Evolutionary conservation across 2,888 invertebrate species (phyloP).

Genomic region (Dryobotodes eremita): DNA sequence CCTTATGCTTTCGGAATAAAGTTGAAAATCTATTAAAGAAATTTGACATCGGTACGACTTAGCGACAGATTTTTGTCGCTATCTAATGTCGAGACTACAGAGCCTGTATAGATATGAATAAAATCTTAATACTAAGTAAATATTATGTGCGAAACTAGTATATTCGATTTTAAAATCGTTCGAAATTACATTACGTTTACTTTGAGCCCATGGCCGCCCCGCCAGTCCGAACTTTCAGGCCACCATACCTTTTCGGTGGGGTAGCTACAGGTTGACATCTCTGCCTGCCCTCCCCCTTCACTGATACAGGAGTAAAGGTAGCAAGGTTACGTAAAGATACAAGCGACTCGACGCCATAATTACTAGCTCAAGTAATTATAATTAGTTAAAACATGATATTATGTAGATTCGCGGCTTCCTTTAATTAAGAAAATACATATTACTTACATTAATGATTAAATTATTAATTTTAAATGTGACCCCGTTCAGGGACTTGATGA

Average conservation of each 20-base stretch:
- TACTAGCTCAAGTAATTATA: constrained; percentile 18
- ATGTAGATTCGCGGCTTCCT: constrained; percentile 10
- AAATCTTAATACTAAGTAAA: neutral
- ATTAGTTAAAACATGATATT: constrained; percentile 8
- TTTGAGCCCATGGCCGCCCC: neutral
- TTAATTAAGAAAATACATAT: constrained; percentile 14
- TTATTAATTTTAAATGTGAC: constrained; percentile 9
- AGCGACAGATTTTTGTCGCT: no score
- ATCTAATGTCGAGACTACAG: no score
- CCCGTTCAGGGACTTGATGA: neutral
- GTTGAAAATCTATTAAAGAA: no score
- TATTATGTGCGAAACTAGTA: neutral
- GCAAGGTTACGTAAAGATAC: neutral
- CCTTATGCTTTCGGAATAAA: no score
- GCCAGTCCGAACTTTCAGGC: neutral
- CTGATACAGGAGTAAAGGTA: no score
- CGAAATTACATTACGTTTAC: neutral
- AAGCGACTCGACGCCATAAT: neutral
- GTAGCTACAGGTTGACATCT: neutral
- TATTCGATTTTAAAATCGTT: neutral
- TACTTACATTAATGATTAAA: neutral
- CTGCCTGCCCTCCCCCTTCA: neutral
- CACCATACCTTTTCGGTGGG: neutral
- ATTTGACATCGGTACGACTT: no score
- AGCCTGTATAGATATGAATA: neutral